These are phyloP conservation scores for Zaprionus ornatus DNA, from an alignment of 1,140 invertebrate species.

Conservation along the genomic window DNA sequence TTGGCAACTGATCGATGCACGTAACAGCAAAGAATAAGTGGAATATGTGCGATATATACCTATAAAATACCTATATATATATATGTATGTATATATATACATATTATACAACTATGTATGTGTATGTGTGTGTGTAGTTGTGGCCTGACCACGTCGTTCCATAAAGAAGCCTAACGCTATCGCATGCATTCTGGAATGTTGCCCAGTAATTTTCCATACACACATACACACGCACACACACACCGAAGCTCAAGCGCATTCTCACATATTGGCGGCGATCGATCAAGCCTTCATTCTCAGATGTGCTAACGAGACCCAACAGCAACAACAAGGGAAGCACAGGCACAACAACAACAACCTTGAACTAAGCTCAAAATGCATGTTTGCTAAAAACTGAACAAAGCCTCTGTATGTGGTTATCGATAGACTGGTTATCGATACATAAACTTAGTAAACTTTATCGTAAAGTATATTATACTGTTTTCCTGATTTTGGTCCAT, in stretches of 20 bases:
- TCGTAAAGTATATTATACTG: too few relatives aligned
- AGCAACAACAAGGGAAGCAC: slow-evolving; percentile 14
- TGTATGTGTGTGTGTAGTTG: slow-evolving; percentile 18
- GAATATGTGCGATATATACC: slow-evolving; percentile 13
- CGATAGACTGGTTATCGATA: background rate
- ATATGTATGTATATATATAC: slow-evolving; percentile 11
- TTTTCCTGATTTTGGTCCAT: too few relatives aligned
- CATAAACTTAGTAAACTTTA: too few relatives aligned
- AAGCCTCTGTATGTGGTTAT: background rate
- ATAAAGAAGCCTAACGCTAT: slow-evolving; percentile 37
- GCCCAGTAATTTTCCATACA: slow-evolving; percentile 47
- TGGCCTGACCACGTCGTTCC: slow-evolving; percentile 30
- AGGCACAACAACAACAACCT: background rate
- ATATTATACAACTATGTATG: slow-evolving; percentile 23
- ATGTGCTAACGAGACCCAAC: slow-evolving; percentile 13
- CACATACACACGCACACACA: slow-evolving; percentile 19
- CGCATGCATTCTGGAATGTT: slow-evolving; percentile 37
- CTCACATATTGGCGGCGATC: slow-evolving; percentile 26
- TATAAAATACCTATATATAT: slow-evolving; percentile 2
- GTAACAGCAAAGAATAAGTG: slow-evolving; percentile 2
- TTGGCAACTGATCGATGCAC: slow-evolving; percentile 66
- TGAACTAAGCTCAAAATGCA: background rate
- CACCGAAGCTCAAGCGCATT: background rate
- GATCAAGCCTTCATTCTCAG: slow-evolving; percentile 27
- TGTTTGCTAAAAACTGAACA: background rate